Base-by-base conservation (phyloP, 2,797 vertebrate genomes). In the Bufotes viridis region DNA sequence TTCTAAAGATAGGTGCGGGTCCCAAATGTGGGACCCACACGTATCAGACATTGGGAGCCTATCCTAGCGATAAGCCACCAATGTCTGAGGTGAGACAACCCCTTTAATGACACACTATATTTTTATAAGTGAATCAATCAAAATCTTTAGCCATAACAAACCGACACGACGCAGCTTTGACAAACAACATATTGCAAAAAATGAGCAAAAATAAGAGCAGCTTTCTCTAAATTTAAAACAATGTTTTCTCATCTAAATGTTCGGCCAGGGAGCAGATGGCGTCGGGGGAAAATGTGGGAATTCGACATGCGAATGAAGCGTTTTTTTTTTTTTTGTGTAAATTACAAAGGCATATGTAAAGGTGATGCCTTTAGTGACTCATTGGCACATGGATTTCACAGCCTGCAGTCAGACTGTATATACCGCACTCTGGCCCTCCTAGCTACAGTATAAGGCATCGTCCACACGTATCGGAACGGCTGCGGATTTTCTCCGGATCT, bases 201-300 rank as follows among this genome's bases (percentile, higher is more conserved):
- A 42, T 34, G 5, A 6, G 13, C 15, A 81, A 60, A 81, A 81
- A 81, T 8, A 63, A 63, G 65, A 81, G 49, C 79, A 81, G 60
- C 26, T 61, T 76, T 60, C 57, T 75, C 82, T 84, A 84, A 75
- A 84, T 75, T 42, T 84, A 84, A 84, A 84, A 61, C 82, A 84
- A 76, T 76, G 57, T 84, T 63, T 75, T 60, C 29, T 76, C 18
- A 14, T 20, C 24, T 24, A 60, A 74, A 58, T 57, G 67, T 49
- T 84, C 9, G 57, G 63, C 57, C 82, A 49, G 29, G 57, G 70
- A 84, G 57, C 82, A 84, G 82, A 84, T 84, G 82, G 82, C 69
- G 42, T 74, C 18, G n/a, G 55, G 34, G 13, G 55, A 26, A 75
- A 75, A 84, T 84, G 70, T 75, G 55, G 55, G 69, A 84, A 84